Evolutionary conservation across 2,113 vertebrate genomes (phyloP).

Genomic region (Seriola rivoliana): DNA sequence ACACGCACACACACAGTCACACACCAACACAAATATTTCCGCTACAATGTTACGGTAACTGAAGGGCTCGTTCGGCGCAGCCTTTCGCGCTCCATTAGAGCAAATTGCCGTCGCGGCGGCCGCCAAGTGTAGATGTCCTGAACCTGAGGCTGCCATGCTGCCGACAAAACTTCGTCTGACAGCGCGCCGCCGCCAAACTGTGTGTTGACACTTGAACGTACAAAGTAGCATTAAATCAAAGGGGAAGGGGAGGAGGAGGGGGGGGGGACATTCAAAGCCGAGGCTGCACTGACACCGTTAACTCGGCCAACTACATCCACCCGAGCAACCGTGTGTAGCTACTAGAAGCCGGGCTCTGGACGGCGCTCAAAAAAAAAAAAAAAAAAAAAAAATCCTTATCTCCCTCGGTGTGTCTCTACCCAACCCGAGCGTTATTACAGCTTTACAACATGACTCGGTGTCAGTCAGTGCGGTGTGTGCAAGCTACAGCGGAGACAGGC

Average conservation of each 20-base stretch:
- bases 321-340: neutral
- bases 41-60: conserved; percentile 56
- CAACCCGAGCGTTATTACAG: neutral
- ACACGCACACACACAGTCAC: conserved; percentile 28
- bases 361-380: neutral
- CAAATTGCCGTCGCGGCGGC: conserved; percentile 40
- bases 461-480: neutral
- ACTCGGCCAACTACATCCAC: neutral
- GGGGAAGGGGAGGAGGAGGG: neutral
- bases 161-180: conserved; percentile 59
- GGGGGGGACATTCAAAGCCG: neutral
- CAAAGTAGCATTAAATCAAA: conserved; percentile 22
- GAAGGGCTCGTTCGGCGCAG: conserved; percentile 36
- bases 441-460: conserved; percentile 10
- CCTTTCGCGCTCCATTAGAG: conserved; percentile 53
- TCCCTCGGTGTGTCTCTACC: neutral
- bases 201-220: conserved; percentile 32
- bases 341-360: neutral
- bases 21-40: conserved; percentile 61
- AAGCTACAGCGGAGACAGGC: conserved; percentile 1
- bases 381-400: neutral
- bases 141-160: conserved; percentile 58
- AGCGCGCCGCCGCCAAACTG: conserved; percentile 38
- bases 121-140: neutral
- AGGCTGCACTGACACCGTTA: neutral